phyloP scores from a whole-genome alignment of 2,797 vertebrate species.

The Notamacropus eugenii region DNA sequence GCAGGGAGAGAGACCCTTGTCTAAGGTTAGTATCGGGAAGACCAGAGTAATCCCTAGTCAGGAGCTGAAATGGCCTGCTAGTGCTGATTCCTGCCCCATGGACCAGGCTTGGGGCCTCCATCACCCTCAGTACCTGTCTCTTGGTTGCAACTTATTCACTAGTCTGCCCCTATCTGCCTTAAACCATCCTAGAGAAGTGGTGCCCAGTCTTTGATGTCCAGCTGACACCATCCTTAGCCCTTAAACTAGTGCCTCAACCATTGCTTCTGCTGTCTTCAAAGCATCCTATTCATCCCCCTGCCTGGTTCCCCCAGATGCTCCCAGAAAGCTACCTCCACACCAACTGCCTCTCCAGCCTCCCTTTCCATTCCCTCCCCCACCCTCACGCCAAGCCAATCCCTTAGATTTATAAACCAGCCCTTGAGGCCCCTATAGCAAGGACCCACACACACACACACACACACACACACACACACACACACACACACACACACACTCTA shows the following conservation, averaged over 20 bases:
- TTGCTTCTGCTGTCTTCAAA: slow-evolving; percentile 46
- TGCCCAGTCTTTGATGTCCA: slow-evolving; percentile 42
- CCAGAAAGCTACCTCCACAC: slow-evolving; percentile 51
- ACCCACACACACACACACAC: not conserved
- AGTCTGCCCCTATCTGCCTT: slow-evolving; percentile 8
- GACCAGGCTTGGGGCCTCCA: not conserved
- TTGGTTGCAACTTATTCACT: not conserved
- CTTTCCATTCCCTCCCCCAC: slow-evolving; percentile 14
- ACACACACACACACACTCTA: not conserved
- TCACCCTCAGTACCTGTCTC: not conserved
- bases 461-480: not conserved
- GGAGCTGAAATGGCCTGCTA: not conserved
- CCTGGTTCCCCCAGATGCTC: slow-evolving; percentile 64
- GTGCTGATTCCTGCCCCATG: not conserved
- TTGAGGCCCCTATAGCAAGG: not conserved
- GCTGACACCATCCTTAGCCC: slow-evolving; percentile 59
- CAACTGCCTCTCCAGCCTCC: slow-evolving; percentile 47
- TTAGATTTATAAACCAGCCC: not conserved
- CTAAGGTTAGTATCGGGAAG: not conserved
- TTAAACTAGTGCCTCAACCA: slow-evolving; percentile 13
- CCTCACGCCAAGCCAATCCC: not conserved
- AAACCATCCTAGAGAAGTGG: slow-evolving; percentile 25
- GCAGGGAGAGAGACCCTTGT: not conserved
- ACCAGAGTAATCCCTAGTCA: not conserved
- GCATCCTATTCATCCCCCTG: slow-evolving; percentile 67